Base-by-base conservation (phyloP, 2,797 vertebrate species). In the Gymnopithys bicolor region DNA sequence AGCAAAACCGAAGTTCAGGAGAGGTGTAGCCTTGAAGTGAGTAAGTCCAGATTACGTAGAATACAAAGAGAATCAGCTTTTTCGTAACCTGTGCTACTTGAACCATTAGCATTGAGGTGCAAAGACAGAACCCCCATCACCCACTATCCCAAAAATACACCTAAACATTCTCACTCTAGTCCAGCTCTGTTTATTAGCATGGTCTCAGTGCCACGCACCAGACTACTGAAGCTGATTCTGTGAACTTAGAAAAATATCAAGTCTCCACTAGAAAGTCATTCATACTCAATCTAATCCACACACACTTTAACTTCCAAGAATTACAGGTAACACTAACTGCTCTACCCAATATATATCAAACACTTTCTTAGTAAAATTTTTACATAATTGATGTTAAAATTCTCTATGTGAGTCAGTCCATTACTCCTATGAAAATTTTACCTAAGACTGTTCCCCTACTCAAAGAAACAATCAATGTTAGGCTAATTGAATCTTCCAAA, bases 111-210 rank as follows among this genome's bases (percentile, higher is more conserved):
- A 49, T 8, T 35, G n/a, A 71, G n/a, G 30, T 22, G n/a, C 60
- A 68, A 41, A 59, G n/a, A 58, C 24, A 28, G n/a, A 49, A 11
- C 5, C 2, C 5, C 5, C n/a, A 60, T 10, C 58, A 58, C 30
- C 10, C 6, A 39, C 3, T 3, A 19, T 3, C 30, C 2, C 3
- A 43, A 37, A 68, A 32, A 27, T 2, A 5, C 2, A 33, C 16
- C 13, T 17, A 10, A 85, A 60, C 18, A 28, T 37, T 66, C 33
- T 77, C 62, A 28, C 32, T 48, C 18, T 43, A 66, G 33, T 22
- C 18, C 76, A 78, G 58, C 16, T 37, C 18, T 11, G 39, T 25
- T 39, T 28, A 28, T 16, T 53, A 68, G 43, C 28, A 46, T 1
- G 75, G 46, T 10, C 30, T 32, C 51, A 49, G 10, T 28, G 52